Evolutionary conservation across 1,140 invertebrate species (phyloP).

Genomic region (Orius insidiosus): DNA sequence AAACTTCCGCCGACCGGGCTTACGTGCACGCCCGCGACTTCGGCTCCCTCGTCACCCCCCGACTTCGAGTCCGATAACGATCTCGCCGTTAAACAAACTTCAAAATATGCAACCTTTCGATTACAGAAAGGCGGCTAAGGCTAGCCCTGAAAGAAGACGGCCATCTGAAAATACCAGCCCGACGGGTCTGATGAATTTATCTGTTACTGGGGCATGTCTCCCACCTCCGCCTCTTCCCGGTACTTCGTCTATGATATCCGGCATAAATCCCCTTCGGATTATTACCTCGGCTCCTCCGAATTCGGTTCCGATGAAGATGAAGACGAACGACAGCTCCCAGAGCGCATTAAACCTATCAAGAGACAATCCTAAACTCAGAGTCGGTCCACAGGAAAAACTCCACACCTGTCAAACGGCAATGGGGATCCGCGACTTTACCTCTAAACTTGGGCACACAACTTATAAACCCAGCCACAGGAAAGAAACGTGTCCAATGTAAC

Average conservation of each 20-base stretch:
- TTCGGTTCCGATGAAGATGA: slow-evolving; percentile 46
- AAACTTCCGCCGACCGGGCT: slow-evolving; percentile 21
- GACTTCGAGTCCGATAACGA: slow-evolving; percentile 33
- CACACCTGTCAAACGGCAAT: slow-evolving; percentile 78
- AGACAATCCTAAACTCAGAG: slow-evolving; percentile 22
- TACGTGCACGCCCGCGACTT: slow-evolving; percentile 27
- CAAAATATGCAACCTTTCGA: slow-evolving; percentile 93
- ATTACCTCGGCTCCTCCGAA: slow-evolving; percentile 29
- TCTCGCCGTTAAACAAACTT: slow-evolving; percentile 68
- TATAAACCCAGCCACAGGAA: slow-evolving; percentile 79
- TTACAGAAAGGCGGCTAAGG: slow-evolving; percentile 49
- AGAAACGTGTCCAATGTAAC: slow-evolving; percentile 94
- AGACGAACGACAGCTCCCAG: slow-evolving; percentile 39
- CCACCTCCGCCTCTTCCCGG: slow-evolving; percentile 19
- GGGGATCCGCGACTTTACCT: slow-evolving; percentile 57
- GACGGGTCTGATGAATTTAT: slow-evolving; percentile 39
- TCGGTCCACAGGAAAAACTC: slow-evolving; percentile 45
- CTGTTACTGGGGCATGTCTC: slow-evolving; percentile 25
- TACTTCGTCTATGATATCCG: slow-evolving; percentile 23
- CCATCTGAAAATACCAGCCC: slow-evolving; percentile 30
- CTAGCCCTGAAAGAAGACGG: slow-evolving; percentile 29
- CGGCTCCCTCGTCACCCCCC: slow-evolving; percentile 24
- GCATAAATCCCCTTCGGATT: slow-evolving; percentile 21
- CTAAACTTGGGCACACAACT: slow-evolving; percentile 74
- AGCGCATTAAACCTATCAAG: slow-evolving; percentile 47